Evolutionary conservation across 2,797 vertebrate species (phyloP), one percentile per base, ranked within the genome.

Genomic region (Chelonia mydas): DNA sequence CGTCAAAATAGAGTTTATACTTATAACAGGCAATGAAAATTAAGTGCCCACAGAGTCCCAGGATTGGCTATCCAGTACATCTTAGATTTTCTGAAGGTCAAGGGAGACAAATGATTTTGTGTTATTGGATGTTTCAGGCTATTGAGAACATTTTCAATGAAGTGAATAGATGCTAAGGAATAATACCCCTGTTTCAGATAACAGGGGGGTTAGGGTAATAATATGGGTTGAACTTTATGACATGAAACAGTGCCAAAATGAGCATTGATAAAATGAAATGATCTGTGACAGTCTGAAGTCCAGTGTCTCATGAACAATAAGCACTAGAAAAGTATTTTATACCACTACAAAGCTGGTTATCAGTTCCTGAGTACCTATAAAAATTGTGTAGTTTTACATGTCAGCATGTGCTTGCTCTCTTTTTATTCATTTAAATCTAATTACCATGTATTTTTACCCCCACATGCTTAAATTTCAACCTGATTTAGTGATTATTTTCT

Each of bases 241-340:
- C 47, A 41, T 16, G 91, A 51, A 5, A 16, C 21, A 1, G 0
- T 0, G 3, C 89, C 84, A 4, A 8, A 65, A 47, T 1, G 27
- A 80, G 9, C 0, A 0, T 51, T 54, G 51, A 85, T 54, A 31
- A 81, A 55, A n/a, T 1, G 7, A 41, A 82, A 57, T 5, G 10
- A 79, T 27, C 33, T 0, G 0, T 33, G 47, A 82, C 55, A 27
- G 25, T 0, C 54, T 19, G 83, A 57, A 57, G n/a, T 92, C 80
- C 0, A 6, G 7, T 17, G 21, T 82, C 87, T 54, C 49, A 19
- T 0, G 0, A 65, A 47, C 50, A 0, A 0, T 59, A 0, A 89
- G 65, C 17, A 47, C 54, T 31, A 72, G 77, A 85, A 45, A 25
- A 57, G 83, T 8, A 27, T 49, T 82, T 80, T 12, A 51, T 1